Conservation (phyloP, 2,888 invertebrate genomes). For the Tuberolachnus salignus region DNA sequence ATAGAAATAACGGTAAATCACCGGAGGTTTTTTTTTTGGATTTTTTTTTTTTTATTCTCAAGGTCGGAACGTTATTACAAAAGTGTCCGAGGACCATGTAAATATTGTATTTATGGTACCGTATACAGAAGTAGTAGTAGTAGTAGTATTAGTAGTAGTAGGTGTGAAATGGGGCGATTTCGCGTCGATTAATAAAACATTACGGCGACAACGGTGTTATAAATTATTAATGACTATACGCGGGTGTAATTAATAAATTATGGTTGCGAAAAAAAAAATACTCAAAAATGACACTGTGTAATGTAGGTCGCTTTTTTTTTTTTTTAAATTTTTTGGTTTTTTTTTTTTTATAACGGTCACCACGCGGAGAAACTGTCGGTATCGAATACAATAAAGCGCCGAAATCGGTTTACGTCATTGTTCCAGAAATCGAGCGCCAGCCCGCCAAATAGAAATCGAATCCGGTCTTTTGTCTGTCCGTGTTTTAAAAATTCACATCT, state of each 20-base stretch:
- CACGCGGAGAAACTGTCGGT: too few species aligned
- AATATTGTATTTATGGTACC: neutral
- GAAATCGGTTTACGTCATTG: too few species aligned
- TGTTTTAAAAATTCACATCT: too few species aligned
- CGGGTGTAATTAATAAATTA: neutral
- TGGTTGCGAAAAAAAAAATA: neutral
- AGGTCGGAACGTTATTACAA: neutral
- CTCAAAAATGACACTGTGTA: neutral
- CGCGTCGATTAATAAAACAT: neutral
- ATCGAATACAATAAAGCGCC: too few species aligned
- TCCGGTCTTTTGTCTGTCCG: too few species aligned
- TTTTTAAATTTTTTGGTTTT: neutral
- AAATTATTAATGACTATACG: neutral
- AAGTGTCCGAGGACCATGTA: neutral
- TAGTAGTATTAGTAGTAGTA: neutral
- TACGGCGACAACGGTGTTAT: neutral
- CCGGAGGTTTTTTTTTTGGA: too few species aligned
- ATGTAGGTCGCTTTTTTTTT: neutral
- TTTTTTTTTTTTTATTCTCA: neutral
- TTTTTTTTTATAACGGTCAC: too few species aligned
- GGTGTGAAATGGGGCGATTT: neutral
- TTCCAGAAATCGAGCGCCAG: too few species aligned
- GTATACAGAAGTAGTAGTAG: neutral
- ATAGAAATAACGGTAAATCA: too few species aligned
- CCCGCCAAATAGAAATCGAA: too few species aligned